phyloP scores from a whole-genome alignment of 1,140 invertebrate genomes.

The Drosophila hydei region DNA sequence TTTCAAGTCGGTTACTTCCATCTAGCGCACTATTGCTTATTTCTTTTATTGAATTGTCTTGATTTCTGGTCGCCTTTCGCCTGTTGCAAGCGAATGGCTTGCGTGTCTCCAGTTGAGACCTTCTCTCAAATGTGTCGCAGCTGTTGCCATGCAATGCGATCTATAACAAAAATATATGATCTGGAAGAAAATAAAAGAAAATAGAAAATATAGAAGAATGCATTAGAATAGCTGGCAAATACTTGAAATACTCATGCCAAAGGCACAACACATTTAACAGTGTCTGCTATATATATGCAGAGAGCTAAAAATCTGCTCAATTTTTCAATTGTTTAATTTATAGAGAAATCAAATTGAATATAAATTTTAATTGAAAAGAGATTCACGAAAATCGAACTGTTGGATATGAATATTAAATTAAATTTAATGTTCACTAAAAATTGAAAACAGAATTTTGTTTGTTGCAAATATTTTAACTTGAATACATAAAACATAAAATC shows the following conservation, averaged over 20 bases:
- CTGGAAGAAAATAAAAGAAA: neutral
- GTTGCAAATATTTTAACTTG: too few relatives aligned
- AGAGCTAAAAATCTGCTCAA: too few relatives aligned
- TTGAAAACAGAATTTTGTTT: too few relatives aligned
- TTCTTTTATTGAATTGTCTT: neutral
- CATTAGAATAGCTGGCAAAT: slow-evolving; percentile 24
- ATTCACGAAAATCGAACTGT: too few relatives aligned
- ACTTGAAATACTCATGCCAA: slow-evolving; percentile 13
- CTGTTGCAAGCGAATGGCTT: neutral
- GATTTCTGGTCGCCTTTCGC: neutral
- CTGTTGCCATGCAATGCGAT: too few relatives aligned
- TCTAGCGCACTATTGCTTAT: neutral
- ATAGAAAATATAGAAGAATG: neutral
- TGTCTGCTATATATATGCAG: neutral
- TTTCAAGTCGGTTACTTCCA: too few relatives aligned
- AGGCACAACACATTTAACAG: slow-evolving; percentile 13
- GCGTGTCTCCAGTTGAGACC: neutral
- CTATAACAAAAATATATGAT: neutral
- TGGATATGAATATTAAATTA: too few relatives aligned
- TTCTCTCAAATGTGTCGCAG: neutral
- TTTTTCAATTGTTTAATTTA: too few relatives aligned
- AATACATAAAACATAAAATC: too few relatives aligned
- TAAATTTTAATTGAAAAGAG: too few relatives aligned
- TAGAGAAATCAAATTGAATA: too few relatives aligned
- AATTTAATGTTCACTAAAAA: too few relatives aligned